phyloP scores from a whole-genome alignment of 2,113 vertebrate genomes.

The Connochaetes taurinus region DNA sequence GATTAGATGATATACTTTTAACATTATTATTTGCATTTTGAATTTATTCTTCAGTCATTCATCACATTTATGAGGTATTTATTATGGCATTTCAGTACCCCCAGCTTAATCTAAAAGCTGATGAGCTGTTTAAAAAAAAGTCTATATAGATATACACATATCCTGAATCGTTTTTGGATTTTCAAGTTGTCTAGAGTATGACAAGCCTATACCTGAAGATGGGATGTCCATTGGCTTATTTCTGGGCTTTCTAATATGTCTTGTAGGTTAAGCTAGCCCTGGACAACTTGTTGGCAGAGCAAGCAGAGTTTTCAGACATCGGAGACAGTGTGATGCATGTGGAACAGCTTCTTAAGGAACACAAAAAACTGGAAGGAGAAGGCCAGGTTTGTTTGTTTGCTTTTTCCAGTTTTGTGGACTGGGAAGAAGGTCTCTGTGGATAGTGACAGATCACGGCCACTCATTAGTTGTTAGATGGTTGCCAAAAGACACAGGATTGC shows the following conservation, averaged over 20 bases:
- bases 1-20: not conserved
- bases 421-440: not conserved
- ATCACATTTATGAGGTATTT: not conserved
- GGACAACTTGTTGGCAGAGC: constrained; percentile 83
- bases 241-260: not conserved
- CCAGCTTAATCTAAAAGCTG: not conserved
- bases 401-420: not conserved
- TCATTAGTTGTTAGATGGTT: not conserved
- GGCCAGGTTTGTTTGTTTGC: constrained; percentile 83
- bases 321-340: constrained; percentile 86
- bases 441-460: not conserved
- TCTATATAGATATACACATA: not conserved
- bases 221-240: not conserved
- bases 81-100: not conserved
- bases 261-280: constrained; percentile 88
- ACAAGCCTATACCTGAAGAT: not conserved
- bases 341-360: constrained; percentile 87
- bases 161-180: not conserved
- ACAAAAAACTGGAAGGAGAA: constrained; percentile 86
- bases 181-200: not conserved
- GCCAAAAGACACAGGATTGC: not conserved
- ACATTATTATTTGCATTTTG: not conserved
- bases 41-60: not conserved
- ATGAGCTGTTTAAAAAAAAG: not conserved
- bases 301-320: constrained; percentile 81